phyloP scores from a whole-genome alignment of 2,797 vertebrate genomes.

The Gymnopithys bicolor region DNA sequence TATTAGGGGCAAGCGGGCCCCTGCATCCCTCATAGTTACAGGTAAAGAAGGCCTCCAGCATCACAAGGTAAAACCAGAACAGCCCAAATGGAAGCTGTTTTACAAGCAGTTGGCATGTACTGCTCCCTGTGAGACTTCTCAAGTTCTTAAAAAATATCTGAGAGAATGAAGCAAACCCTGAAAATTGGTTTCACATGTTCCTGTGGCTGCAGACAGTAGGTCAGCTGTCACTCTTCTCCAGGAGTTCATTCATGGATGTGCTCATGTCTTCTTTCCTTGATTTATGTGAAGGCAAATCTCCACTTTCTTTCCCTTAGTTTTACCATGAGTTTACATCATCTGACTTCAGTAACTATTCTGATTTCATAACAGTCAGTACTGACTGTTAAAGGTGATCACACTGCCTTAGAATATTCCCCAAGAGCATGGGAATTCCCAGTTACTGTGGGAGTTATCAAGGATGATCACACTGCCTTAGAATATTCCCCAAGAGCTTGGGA shows the following conservation, averaged over 20 bases:
- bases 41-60: background rate
- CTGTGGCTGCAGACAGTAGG: background rate
- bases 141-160: background rate
- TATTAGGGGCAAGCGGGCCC: background rate
- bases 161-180: background rate
- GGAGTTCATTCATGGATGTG: background rate
- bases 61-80: background rate
- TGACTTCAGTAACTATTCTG: background rate
- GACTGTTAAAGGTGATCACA: background rate
- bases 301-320: background rate
- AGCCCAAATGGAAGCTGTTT: background rate
- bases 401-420: background rate
- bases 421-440: background rate
- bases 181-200: background rate
- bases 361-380: background rate
- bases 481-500: no score
- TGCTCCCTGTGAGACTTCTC: background rate
- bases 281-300: background rate
- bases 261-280: background rate
- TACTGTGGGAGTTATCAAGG: no score
- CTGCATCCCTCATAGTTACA: background rate
- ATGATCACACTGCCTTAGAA: no score
- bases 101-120: background rate
- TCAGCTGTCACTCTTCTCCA: background rate
- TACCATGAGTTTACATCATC: background rate